Evolutionary conservation across 2,888 invertebrate species (phyloP).

Genomic region (Tetragonisca angustula): DNA sequence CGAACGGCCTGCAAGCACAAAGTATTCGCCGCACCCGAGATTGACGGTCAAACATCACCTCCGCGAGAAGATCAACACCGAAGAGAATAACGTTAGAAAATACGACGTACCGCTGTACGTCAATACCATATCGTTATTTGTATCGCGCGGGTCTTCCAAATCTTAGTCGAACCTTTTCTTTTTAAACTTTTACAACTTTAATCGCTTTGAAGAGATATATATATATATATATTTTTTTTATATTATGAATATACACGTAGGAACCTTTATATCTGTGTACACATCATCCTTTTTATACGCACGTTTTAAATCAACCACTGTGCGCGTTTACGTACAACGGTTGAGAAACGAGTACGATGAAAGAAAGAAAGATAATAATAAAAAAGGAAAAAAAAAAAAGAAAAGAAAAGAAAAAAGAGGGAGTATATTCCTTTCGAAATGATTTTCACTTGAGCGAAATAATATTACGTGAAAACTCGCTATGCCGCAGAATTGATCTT

Average conservation of each 20-base stretch:
- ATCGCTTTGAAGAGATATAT: slow-evolving; percentile 1
- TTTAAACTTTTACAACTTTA: not conserved
- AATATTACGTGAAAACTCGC: slow-evolving; percentile 41
- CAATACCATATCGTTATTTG: slow-evolving; percentile 11
- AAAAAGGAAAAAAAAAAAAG: too few relatives aligned
- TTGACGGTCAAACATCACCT: slow-evolving; percentile 25
- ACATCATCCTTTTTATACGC: slow-evolving; percentile 34
- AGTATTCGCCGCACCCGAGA: not conserved
- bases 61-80: not conserved
- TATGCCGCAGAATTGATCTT: slow-evolving; percentile 54
- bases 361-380: not conserved
- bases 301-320: slow-evolving; percentile 21
- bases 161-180: slow-evolving; percentile 26
- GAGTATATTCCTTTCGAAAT: slow-evolving; percentile 8
- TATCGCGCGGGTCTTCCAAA: not conserved
- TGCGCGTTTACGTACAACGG: slow-evolving; percentile 2
- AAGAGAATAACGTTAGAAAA: not conserved
- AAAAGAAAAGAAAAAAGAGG: too few relatives aligned
- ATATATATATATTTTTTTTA: not conserved
- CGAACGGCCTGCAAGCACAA: slow-evolving; percentile 12
- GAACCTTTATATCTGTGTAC: slow-evolving; percentile 54
- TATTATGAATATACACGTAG: slow-evolving; percentile 42
- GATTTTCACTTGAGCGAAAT: slow-evolving; percentile 37
- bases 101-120: not conserved
- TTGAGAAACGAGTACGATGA: slow-evolving; percentile 34